These are phyloP conservation scores for Nemotelus pantherinus DNA, from an alignment of 2,888 invertebrate species.

Conservation along the genomic window DNA sequence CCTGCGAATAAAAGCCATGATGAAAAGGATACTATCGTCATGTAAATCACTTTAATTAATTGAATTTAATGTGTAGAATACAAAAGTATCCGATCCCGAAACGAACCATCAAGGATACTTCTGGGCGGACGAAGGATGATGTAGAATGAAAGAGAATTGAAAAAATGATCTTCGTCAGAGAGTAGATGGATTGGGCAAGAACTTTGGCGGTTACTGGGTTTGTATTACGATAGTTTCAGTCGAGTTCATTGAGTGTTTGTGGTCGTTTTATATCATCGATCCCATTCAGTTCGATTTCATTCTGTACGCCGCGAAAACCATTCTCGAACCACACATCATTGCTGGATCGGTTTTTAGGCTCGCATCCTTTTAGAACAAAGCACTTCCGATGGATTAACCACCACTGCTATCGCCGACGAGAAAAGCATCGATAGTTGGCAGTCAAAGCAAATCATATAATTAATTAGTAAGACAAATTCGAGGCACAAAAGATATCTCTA, in stretches of 20 bases:
- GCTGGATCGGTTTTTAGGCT: too few relatives aligned
- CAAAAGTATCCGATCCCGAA: too few relatives aligned
- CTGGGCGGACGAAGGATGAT: background rate
- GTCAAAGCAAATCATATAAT: slow-evolving; percentile 29
- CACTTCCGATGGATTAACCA: background rate
- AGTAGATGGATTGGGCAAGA: background rate
- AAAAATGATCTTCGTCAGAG: background rate
- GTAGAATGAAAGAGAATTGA: background rate
- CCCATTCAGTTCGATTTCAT: too few relatives aligned
- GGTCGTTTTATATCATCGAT: background rate
- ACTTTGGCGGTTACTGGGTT: background rate
- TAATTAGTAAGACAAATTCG: slow-evolving; percentile 23
- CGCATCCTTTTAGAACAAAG: too few relatives aligned
- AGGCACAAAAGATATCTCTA: background rate
- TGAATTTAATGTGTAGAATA: background rate
- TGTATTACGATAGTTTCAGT: background rate
- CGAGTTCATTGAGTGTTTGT: background rate
- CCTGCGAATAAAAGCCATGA: slow-evolving; percentile 70
- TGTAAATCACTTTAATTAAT: slow-evolving; percentile 42
- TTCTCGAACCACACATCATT: too few relatives aligned
- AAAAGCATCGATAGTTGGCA: background rate
- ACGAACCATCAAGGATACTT: slow-evolving; percentile 12
- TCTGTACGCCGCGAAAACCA: too few relatives aligned
- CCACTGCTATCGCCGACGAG: background rate
- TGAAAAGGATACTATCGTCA: slow-evolving; percentile 40